Conservation (phyloP, 2,797 vertebrate species). For the Okamejei kenojei region DNA sequence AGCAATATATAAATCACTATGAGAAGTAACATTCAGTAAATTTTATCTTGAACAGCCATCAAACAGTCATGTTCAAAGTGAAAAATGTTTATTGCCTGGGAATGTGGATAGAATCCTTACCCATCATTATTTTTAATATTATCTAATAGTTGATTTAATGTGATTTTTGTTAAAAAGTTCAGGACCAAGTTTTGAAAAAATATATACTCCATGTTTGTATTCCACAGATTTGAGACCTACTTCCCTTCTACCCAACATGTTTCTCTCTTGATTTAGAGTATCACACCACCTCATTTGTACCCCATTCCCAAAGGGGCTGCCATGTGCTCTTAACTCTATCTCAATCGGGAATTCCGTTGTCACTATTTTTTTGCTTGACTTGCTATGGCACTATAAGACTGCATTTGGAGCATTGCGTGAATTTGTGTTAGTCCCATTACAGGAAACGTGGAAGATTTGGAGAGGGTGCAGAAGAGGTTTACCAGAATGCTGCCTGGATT, state of each 20-base stretch:
- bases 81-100: background rate
- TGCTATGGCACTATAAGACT: too few relatives aligned
- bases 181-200: background rate
- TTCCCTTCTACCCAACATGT: background rate
- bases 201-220: background rate
- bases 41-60: background rate
- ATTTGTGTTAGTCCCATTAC: too few relatives aligned
- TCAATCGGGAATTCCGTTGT: too few relatives aligned
- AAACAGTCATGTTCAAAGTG: slow-evolving; percentile 1
- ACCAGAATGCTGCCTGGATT: too few relatives aligned
- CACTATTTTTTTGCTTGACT: too few relatives aligned
- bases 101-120: background rate
- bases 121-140: background rate
- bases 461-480: too few relatives aligned
- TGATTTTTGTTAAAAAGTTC: background rate
- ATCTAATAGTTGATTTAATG: background rate
- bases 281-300: too few relatives aligned
- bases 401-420: too few relatives aligned
- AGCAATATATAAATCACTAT: background rate
- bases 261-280: background rate
- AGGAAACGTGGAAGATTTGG: too few relatives aligned
- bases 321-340: too few relatives aligned
- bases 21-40: background rate
- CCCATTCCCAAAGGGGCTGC: too few relatives aligned
- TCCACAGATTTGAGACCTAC: background rate